Evolutionary conservation across 2,113 vertebrate species (phyloP).

Genomic region (Syrmaticus mikado): DNA sequence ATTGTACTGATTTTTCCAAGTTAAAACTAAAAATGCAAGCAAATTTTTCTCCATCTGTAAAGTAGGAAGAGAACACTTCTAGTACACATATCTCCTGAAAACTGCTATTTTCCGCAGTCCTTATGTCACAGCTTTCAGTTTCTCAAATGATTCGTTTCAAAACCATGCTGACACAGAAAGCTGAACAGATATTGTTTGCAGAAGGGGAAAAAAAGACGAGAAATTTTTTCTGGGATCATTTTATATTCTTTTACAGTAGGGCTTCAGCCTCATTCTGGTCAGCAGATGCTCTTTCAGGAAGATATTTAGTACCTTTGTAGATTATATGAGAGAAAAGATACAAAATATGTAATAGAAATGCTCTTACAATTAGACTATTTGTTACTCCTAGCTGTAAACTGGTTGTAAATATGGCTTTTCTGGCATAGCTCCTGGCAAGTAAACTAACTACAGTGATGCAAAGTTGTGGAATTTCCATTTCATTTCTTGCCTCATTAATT

Average conservation of each 20-base stretch:
- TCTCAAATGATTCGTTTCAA: slow-evolving; percentile 18
- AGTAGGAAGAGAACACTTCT: slow-evolving; percentile 7
- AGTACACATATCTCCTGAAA: neutral
- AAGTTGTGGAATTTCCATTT: slow-evolving; percentile 77
- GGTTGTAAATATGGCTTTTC: slow-evolving; percentile 50
- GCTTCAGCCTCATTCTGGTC: neutral
- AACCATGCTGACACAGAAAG: neutral
- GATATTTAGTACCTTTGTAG: neutral
- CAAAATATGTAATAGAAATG: slow-evolving; percentile 25
- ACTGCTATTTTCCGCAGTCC: slow-evolving; percentile 15
- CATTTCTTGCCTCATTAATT: slow-evolving; percentile 84
- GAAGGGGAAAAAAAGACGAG: neutral
- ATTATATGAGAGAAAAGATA: neutral
- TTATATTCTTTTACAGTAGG: neutral
- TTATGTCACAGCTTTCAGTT: slow-evolving; percentile 1
- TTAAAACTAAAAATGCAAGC: neutral
- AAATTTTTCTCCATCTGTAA: slow-evolving; percentile 18
- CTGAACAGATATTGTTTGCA: slow-evolving; percentile 31
- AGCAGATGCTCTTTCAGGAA: neutral
- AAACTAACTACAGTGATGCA: slow-evolving; percentile 64
- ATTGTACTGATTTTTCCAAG: slow-evolving; percentile 9
- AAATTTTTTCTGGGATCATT: slow-evolving; percentile 23
- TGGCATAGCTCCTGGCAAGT: slow-evolving; percentile 41
- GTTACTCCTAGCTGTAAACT: slow-evolving; percentile 60
- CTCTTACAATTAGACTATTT: slow-evolving; percentile 37